Evolutionary conservation across 1,140 invertebrate species (phyloP).

Genomic region (Leptinotarsa texana): DNA sequence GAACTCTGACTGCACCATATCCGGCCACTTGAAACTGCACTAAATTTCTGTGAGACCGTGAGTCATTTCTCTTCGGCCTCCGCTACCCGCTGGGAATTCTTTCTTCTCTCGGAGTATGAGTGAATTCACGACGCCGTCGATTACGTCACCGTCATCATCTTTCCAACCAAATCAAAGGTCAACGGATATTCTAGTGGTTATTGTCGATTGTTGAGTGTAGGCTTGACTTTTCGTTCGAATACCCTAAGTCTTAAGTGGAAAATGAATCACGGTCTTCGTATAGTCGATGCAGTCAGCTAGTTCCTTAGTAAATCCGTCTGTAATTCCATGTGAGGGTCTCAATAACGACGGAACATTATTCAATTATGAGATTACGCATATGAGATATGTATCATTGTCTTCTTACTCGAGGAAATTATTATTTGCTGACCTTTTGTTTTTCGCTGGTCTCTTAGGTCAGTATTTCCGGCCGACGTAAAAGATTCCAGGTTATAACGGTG

Average conservation of each 20-base stretch:
- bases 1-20: too few species aligned
- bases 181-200: conserved; percentile 3
- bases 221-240: background rate
- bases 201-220: background rate
- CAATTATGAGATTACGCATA: background rate
- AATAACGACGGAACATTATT: background rate
- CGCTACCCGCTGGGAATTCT: background rate
- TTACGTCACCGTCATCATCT: background rate
- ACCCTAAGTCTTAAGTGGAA: background rate
- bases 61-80: background rate
- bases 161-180: background rate
- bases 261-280: conserved; percentile 3
- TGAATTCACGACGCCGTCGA: background rate
- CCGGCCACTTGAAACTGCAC: too few species aligned
- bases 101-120: background rate
- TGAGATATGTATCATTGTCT: background rate
- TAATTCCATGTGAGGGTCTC: background rate
- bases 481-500: too few species aligned
- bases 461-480: background rate
- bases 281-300: background rate
- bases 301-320: background rate
- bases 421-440: background rate
- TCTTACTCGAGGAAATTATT: background rate
- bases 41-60: too few species aligned
- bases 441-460: background rate